Evolutionary conservation across 1,140 invertebrate genomes (phyloP).

Genomic region (Ganaspis sp.): DNA sequence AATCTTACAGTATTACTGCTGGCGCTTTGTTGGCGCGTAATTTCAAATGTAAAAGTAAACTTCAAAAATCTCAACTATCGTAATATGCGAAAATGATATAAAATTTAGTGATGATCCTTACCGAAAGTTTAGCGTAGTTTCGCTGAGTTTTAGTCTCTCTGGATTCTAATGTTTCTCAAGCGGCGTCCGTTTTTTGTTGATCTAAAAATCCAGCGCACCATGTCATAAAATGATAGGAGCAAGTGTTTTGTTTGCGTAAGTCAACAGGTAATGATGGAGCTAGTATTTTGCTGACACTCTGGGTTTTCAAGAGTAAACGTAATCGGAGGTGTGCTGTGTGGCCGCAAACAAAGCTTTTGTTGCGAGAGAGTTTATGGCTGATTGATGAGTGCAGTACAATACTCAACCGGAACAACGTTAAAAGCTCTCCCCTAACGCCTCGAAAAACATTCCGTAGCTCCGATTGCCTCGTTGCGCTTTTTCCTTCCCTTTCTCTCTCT

Average conservation of each 20-base stretch:
- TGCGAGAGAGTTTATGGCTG: constrained; percentile 15
- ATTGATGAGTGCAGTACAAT: constrained; percentile 23
- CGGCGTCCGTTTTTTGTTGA: no score
- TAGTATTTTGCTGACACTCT: background rate
- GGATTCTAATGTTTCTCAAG: no score
- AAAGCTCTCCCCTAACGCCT: constrained; percentile 7
- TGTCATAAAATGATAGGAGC: background rate
- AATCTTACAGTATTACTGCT: no score
- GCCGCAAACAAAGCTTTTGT: constrained; percentile 11
- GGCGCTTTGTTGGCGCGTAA: no score
- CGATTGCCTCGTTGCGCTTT: constrained; percentile 3
- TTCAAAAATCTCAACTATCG: no score
- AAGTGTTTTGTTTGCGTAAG: background rate
- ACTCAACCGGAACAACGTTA: constrained; percentile 23
- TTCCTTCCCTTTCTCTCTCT: background rate
- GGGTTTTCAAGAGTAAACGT: constrained; percentile 10
- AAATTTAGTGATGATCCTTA: no score
- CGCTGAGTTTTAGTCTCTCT: no score
- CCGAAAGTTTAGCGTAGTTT: no score
- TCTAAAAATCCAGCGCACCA: no score
- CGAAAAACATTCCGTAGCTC: constrained; percentile 2
- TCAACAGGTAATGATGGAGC: background rate
- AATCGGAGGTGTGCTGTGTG: constrained; percentile 10
- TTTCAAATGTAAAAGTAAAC: no score
- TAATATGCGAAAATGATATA: no score